phyloP scores from a whole-genome alignment of 1,140 invertebrate species.

The Brachionus manjavacas region DNA sequence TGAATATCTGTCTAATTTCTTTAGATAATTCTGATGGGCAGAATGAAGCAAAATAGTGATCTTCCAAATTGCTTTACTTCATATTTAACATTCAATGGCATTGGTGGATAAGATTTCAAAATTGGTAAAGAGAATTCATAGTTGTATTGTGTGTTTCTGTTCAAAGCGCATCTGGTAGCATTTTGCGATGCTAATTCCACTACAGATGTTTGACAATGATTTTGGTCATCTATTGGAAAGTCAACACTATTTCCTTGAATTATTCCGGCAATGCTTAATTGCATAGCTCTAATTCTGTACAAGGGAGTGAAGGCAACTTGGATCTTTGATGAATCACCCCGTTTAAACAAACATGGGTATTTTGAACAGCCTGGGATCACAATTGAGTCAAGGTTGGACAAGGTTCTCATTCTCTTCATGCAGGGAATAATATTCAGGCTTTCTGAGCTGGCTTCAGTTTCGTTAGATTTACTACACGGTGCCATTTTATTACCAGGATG shows the following conservation, averaged over 20 bases:
- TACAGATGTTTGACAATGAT: not conserved
- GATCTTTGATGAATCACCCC: not conserved
- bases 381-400: not conserved
- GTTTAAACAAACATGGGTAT: not conserved
- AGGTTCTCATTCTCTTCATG: not conserved
- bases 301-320: not conserved
- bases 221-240: not conserved
- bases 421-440: not conserved
- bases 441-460: not conserved
- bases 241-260: not conserved
- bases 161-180: not conserved
- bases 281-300: not conserved
- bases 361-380: not conserved
- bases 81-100: conserved; percentile 15
- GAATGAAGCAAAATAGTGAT: not conserved
- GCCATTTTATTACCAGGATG: conserved; percentile 20
- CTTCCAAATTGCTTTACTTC: not conserved
- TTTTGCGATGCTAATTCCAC: not conserved
- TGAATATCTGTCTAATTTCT: not conserved
- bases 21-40: not conserved
- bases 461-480: not conserved
- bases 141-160: not conserved
- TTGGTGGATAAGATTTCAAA: conserved; percentile 10
- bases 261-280: not conserved
- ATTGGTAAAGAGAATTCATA: conserved; percentile 34